These are phyloP conservation scores for Hypanus sabinus DNA, from an alignment of 2,113 vertebrate genomes.

Conservation along the genomic window DNA sequence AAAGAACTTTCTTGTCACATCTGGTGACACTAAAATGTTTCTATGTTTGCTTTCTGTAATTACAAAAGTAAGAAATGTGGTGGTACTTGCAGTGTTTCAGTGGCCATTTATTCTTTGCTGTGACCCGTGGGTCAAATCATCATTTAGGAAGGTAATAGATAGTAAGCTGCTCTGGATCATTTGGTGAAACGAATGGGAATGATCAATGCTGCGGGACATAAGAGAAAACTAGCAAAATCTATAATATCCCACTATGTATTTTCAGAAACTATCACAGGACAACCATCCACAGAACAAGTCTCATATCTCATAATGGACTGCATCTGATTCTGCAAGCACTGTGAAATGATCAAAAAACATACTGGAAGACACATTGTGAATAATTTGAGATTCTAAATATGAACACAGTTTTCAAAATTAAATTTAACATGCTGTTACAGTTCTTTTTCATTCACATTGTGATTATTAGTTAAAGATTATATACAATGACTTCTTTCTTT, in stretches of 20 bases:
- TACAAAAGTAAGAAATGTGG: neutral
- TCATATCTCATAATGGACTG: neutral
- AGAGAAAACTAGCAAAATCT: neutral
- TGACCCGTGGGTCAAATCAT: neutral
- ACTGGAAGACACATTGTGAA: neutral
- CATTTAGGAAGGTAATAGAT: neutral
- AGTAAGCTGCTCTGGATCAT: neutral
- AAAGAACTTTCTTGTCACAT: neutral
- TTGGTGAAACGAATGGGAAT: neutral
- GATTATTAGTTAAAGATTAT: no score
- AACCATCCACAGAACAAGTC: conserved; percentile 13
- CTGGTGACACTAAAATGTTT: neutral
- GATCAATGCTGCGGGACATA: neutral
- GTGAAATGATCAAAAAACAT: neutral
- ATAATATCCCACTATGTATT: neutral
- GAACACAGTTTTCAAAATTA: neutral
- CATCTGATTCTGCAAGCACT: neutral
- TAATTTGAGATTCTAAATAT: neutral
- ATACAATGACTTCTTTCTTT: neutral
- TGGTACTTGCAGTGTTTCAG: neutral
- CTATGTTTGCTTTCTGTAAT: neutral
- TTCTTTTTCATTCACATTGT: neutral
- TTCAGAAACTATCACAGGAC: conserved; percentile 29
- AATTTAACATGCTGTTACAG: neutral
- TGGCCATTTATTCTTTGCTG: neutral